phyloP scores from a whole-genome alignment of 2,797 vertebrate species.

The Melanotaenia pygmaea region DNA sequence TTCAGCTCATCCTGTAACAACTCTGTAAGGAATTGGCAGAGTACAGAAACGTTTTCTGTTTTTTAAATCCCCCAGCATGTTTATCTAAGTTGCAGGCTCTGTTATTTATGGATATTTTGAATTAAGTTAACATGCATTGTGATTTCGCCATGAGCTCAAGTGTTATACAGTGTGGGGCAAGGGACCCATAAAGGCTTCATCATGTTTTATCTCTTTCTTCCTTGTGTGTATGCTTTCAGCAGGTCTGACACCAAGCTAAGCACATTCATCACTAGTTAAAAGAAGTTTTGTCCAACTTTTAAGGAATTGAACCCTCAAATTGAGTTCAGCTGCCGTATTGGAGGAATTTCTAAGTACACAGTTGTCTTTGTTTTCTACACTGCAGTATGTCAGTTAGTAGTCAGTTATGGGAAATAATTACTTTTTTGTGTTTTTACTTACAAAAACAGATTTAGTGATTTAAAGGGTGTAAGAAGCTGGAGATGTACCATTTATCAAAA shows the following conservation, averaged over 20 bases:
- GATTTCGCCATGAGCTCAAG: constrained; percentile 64
- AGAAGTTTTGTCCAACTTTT: constrained; percentile 44
- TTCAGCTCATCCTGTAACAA: neutral
- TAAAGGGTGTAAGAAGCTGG: constrained; percentile 20
- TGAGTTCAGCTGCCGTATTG: constrained; percentile 36
- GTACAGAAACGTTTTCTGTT: constrained; percentile 39
- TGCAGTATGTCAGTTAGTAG: neutral
- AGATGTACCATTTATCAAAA: constrained; percentile 25
- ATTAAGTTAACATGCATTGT: constrained; percentile 61
- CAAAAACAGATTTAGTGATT: constrained; percentile 32
- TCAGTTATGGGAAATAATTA: neutral
- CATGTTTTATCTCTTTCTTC: constrained; percentile 62
- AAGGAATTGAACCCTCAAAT: constrained; percentile 20
- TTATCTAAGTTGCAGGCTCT: constrained; percentile 41
- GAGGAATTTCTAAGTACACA: constrained; percentile 29
- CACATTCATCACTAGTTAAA: constrained; percentile 60
- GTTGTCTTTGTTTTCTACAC: neutral
- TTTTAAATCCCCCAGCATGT: constrained; percentile 35
- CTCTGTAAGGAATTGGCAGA: constrained; percentile 11
- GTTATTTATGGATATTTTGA: constrained; percentile 63
- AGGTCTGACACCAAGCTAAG: constrained; percentile 60
- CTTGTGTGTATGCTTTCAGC: constrained; percentile 51
- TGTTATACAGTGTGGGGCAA: constrained; percentile 46
- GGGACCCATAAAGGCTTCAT: constrained; percentile 66
- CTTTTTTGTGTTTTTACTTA: constrained; percentile 4